These are phyloP conservation scores for Microtus ochrogaster DNA, from an alignment of 2,113 vertebrate genomes.

Conservation along the genomic window DNA sequence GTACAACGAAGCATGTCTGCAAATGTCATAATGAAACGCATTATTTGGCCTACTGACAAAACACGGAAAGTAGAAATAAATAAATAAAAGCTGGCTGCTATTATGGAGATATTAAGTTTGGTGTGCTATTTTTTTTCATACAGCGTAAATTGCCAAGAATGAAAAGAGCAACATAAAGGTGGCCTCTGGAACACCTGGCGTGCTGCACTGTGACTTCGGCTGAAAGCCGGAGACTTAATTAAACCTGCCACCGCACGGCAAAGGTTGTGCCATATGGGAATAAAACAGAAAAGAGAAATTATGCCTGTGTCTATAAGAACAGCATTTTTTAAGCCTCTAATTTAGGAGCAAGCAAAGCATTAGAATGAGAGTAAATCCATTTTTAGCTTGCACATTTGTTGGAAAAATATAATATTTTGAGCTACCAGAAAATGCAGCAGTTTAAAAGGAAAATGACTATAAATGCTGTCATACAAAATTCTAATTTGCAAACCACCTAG, in stretches of 20 bases:
- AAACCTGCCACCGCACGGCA: slow-evolving; percentile 61
- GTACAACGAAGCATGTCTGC: background rate
- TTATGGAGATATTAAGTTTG: slow-evolving; percentile 6
- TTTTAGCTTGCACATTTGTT: slow-evolving; percentile 67
- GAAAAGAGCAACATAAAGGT: slow-evolving; percentile 50
- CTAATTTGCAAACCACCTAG: slow-evolving; percentile 62
- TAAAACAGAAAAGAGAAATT: slow-evolving; percentile 57
- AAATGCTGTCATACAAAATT: slow-evolving; percentile 51
- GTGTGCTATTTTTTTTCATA: background rate
- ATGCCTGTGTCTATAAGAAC: background rate
- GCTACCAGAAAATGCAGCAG: background rate
- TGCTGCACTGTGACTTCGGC: slow-evolving; percentile 59
- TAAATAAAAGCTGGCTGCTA: slow-evolving; percentile 19
- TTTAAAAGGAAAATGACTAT: slow-evolving; percentile 63
- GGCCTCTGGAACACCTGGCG: slow-evolving; percentile 29
- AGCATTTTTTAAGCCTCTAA: background rate
- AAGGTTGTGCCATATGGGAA: slow-evolving; percentile 45
- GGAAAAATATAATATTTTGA: slow-evolving; percentile 65
- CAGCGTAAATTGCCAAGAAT: slow-evolving; percentile 59
- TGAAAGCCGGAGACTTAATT: slow-evolving; percentile 75
- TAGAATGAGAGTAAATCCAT: slow-evolving; percentile 31
- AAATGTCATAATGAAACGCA: background rate
- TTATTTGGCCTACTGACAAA: background rate
- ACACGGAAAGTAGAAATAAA: background rate
- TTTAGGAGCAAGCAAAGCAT: slow-evolving; percentile 65